Evolutionary conservation across 2,797 vertebrate genomes (phyloP), one percentile per base, ranked within the genome.

Genomic region (Mus minutoides): DNA sequence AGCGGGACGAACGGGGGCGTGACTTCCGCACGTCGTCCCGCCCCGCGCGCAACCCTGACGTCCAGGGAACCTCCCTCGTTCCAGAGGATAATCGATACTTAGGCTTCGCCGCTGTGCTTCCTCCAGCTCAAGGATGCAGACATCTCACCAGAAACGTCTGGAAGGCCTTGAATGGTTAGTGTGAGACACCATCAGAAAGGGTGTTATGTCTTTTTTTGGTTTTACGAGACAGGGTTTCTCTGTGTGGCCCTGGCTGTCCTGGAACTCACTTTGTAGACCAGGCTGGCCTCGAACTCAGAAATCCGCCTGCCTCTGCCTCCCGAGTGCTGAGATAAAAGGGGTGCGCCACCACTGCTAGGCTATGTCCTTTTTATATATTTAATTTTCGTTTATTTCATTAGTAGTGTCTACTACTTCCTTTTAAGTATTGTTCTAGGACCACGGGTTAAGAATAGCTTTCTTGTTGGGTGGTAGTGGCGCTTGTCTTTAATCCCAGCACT

Each of bases 61-160:
- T 29, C 21, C 26, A 2, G 0, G 4, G 40, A 14, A 0, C 3
- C 0, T 22, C 17, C 43, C 22, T 24, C 0, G 14, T 3, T 3
- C 3, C 0, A 0, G 21, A 2, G 14, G 0, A 0, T 0, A 0
- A 0, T 2, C 26, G 2, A 0, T 6, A 2, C 0, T 0, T 0
- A 1, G 0, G 0, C 0, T 0, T 0, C 0, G 2, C 0, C 0
- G 9, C 10, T 0, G 1, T 6, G 3, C 2, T 4, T 17, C 0
- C 31, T 3, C 0, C 22, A 0, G 0, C 0, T 0, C 0, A 2
- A 7, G 31, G 60, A 3, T 12, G 46, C 6, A 0, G 22, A 12
- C 85, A 90, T 69, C 17, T 46, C n/a, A 4, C 1, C 17, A 4
- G 80, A 54, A 75, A 26, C 21, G 4, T 22, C 40, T 22, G 3